Percentiles rank a stretch among this genome's conserved stretches.
phyloP scores from a whole-genome alignment of 1,140 invertebrate species.

The Drosophila insularis region DNA sequence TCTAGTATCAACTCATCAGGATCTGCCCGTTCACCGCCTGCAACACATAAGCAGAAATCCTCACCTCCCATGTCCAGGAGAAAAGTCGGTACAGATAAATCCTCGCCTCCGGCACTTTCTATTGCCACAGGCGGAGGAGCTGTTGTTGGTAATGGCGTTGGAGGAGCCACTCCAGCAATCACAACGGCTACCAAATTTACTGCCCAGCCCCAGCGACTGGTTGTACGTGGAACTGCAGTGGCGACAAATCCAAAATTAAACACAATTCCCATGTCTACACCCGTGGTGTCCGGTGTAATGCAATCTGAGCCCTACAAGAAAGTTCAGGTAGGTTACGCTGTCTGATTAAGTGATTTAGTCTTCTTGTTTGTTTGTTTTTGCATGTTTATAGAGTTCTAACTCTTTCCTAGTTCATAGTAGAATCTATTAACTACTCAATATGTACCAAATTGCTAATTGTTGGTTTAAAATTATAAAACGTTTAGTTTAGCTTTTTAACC shows the following conservation, averaged over 20 bases:
- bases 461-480: no score
- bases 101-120: neutral
- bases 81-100: slow-evolving; percentile 21
- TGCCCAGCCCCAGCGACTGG: slow-evolving; percentile 25
- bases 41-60: neutral
- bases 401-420: neutral
- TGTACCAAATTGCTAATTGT: no score
- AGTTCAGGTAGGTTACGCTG: slow-evolving; percentile 54
- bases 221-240: neutral
- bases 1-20: neutral
- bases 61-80: slow-evolving; percentile 5
- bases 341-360: neutral
- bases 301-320: slow-evolving; percentile 72
- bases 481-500: no score
- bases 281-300: slow-evolving; percentile 50
- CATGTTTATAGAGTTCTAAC: no score
- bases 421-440: no score
- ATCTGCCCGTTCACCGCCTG: slow-evolving; percentile 2
- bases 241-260: neutral
- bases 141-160: neutral
- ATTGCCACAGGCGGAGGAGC: neutral
- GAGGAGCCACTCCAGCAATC: slow-evolving; percentile 4
- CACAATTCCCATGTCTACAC: slow-evolving; percentile 32
- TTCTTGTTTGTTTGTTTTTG: neutral
- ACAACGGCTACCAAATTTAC: slow-evolving; percentile 27